Evolutionary conservation across 2,797 vertebrate species (phyloP), one percentile per base, ranked within the genome.

Genomic region (Epinephelus awoara): DNA sequence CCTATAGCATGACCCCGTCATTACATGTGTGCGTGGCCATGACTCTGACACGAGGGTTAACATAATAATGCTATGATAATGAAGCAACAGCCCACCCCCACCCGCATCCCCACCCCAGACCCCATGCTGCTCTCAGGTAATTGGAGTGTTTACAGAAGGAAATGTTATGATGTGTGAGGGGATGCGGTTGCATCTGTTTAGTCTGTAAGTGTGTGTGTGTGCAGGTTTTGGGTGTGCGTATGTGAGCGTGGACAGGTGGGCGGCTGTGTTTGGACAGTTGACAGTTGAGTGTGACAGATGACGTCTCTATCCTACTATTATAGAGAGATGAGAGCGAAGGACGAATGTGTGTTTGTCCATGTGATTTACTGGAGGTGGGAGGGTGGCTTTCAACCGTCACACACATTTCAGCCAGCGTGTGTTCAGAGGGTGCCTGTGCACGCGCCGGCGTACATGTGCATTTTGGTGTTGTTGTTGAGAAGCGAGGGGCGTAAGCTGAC

Each of bases 1-100:
- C 81, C 65, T 52, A 38, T 50, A 67, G 63, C 10, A 1, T 83
- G 65, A 85, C 75, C 82, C 55, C 67, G 10, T 85, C 74, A 86
- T 85, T 83, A 71, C 59, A 21, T 47, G 71, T 79, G 61, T 34
- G 63, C 17, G 59, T 11, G 42, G 70, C 75, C 75, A 17, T 86
- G 79, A 86, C 88, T 81, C 82, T 74, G 77, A 93, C 83, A 88
- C 72, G 54, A 49, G 79, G 85, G 89, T 89, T 91, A 92, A 89
- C 87, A 89, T 90, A 89, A 93, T 94, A 93, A 94, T 90, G 87
- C 83, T 88, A 85, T 90, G 90, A 89, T 92, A 92, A 94, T 93
- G 90, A 94, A 88, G 77, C 79, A 63, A 73, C 79, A 85, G 90
- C 89, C 89, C 92, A 88, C 87, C 76, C 83, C 34, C 34, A 34